Evolutionary conservation across 2,797 vertebrate genomes (phyloP).

Genomic region (Perodicticus potto): DNA sequence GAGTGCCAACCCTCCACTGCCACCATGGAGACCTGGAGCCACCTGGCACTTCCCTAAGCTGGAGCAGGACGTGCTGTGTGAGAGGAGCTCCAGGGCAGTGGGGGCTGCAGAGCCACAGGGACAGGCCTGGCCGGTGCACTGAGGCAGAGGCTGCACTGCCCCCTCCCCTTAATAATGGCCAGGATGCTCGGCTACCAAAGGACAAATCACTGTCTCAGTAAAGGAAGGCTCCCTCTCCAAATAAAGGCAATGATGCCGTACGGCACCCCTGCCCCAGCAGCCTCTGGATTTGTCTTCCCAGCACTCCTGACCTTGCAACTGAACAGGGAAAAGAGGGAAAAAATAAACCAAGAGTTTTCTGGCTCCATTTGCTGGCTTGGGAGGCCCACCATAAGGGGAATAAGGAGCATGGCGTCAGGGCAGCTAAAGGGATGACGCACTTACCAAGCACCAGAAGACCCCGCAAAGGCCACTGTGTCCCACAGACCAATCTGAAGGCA

Average conservation of each 20-base stretch:
- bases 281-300: not conserved
- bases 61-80: not conserved
- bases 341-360: not conserved
- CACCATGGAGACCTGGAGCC: not conserved
- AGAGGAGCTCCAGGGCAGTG: not conserved
- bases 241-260: not conserved
- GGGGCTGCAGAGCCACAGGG: not conserved
- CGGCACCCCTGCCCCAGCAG: not conserved
- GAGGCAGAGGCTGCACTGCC: rapidly evolving
- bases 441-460: not conserved
- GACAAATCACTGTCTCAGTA: too few relatives aligned
- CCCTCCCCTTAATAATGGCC: too few relatives aligned
- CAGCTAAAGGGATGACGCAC: not conserved
- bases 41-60: not conserved
- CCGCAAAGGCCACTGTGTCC: not conserved
- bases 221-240: not conserved
- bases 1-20: not conserved
- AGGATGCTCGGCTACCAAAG: not conserved
- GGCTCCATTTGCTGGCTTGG: not conserved
- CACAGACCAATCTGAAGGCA: not conserved
- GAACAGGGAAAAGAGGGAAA: not conserved
- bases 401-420: not conserved
- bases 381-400: not conserved
- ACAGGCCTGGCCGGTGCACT: rapidly evolving
- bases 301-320: not conserved